Evolutionary conservation across 2,888 invertebrate genomes (phyloP).

Genomic region (Romanomermis culicivorax): DNA sequence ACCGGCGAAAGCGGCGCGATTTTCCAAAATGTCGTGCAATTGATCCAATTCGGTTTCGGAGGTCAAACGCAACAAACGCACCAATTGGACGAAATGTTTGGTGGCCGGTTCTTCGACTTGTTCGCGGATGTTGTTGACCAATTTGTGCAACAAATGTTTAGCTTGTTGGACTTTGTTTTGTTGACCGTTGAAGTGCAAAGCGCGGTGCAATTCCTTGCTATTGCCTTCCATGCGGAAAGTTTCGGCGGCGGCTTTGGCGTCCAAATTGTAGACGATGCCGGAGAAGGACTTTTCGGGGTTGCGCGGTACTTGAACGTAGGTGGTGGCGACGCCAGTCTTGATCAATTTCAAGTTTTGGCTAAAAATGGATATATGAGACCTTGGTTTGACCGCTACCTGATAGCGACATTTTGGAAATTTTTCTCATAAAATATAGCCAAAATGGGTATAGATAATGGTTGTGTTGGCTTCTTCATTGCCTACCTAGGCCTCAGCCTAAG

Average conservation of each 20-base stretch:
- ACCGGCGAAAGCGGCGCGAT: too few species aligned
- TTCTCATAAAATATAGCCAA: background rate
- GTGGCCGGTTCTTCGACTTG: slow-evolving; percentile 13
- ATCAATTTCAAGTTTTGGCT: slow-evolving; percentile 15
- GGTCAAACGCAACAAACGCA: slow-evolving; percentile 18
- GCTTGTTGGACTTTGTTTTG: slow-evolving; percentile 15
- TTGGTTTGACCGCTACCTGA: too few species aligned
- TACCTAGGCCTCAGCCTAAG: too few species aligned
- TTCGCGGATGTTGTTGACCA: slow-evolving; percentile 12
- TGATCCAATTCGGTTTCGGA: slow-evolving; percentile 16
- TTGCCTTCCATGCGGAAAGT: slow-evolving; percentile 17
- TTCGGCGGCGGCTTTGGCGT: slow-evolving; percentile 17
- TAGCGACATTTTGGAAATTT: too few species aligned
- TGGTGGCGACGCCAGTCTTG: background rate
- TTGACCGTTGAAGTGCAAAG: background rate
- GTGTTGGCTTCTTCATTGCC: background rate
- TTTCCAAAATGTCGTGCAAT: slow-evolving; percentile 13
- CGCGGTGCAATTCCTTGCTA: slow-evolving; percentile 4
- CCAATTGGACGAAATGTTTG: slow-evolving; percentile 17
- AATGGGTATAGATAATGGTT: too few species aligned
- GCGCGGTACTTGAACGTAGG: slow-evolving; percentile 9
- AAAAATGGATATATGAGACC: too few species aligned
- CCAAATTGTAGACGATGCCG: slow-evolving; percentile 16
- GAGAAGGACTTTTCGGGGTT: slow-evolving; percentile 13
- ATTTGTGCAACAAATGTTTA: slow-evolving; percentile 13